These are phyloP conservation scores for Chelonus formosanus DNA, from an alignment of 2,888 invertebrate genomes.

Conservation along the genomic window DNA sequence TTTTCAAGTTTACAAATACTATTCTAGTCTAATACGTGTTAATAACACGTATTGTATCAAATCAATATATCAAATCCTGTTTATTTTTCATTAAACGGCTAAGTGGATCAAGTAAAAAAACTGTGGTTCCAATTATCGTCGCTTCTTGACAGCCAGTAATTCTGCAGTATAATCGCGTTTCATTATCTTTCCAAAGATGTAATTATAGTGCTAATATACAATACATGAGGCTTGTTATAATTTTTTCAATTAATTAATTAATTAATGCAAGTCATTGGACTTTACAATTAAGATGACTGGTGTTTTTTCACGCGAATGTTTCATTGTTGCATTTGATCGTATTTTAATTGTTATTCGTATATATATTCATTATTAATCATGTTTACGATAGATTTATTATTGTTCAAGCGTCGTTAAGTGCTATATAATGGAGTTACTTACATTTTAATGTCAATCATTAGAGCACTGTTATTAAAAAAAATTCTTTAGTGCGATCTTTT, in stretches of 20 bases:
- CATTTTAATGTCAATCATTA: conserved; percentile 18
- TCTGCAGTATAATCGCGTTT: conserved; percentile 40
- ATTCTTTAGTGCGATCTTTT: too few relatives aligned
- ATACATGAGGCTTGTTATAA: conserved; percentile 40
- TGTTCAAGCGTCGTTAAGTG: conserved; percentile 37
- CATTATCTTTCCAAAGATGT: conserved; percentile 60
- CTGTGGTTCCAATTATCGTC: conserved; percentile 26
- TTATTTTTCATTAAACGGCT: conserved; percentile 30
- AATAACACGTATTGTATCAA: conserved; percentile 22
- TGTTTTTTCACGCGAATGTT: conserved; percentile 5
- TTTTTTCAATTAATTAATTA: conserved; percentile 22
- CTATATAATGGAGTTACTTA: conserved; percentile 12
- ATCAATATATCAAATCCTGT: conserved; percentile 10
- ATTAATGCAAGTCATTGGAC: conserved; percentile 15
- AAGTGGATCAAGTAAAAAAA: conserved; percentile 31
- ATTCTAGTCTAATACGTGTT: conserved; percentile 50
- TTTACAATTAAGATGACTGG: neutral
- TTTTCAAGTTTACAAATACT: conserved; percentile 34
- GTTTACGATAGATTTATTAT: conserved; percentile 42
- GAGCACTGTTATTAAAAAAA: conserved; percentile 1
- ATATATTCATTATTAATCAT: conserved; percentile 54
- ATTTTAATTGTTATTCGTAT: conserved; percentile 45
- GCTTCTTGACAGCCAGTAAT: conserved; percentile 17
- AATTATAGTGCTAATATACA: conserved; percentile 49
- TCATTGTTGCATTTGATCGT: conserved; percentile 52